Base-by-base conservation (phyloP, 2,113 vertebrate genomes). In the Nannospalax galili region DNA sequence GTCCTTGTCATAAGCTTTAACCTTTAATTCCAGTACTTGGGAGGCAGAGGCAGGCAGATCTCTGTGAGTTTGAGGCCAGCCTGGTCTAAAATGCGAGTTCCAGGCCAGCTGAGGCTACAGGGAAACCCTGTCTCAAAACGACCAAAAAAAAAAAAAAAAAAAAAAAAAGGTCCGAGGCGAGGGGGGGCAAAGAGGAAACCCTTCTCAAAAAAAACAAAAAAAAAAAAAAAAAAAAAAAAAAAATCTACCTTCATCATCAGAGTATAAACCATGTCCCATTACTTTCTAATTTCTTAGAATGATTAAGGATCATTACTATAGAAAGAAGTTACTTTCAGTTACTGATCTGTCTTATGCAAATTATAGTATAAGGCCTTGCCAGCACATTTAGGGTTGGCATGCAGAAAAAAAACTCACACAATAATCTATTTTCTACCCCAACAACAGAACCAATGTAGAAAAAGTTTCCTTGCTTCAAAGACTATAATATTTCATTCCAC, bases 221-320 rank as follows among this genome's bases (percentile, higher is more conserved):
- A n/a, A n/a, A n/a, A n/a, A n/a, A n/a, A n/a, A n/a, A n/a, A n/a
- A n/a, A n/a, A n/a, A n/a, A n/a, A n/a, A n/a, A n/a, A n/a, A n/a
- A 95, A 72, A 52, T 22, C 24, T 72, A 70, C 35, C n/a, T 91
- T 77, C 32, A 84, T 10, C 17, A 84, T 0, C 28, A 3, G 82
- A 91, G 64, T 24, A 5, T 12, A 92, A 93, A 30, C 60, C n/a
- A 12, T 72, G 24, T 48, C 64, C 17, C 73, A 81, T 74, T 72
- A 85, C 58, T 93, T 58, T 7, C 48, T 52, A 6, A 35, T 72
- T 67, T 85, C 72, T 84, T 94, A 86, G 74, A 93, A 85, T 75
- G 58, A n/a, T 60, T 65, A 91, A 84, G 32, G 16, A 80, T 69
- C 72, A 65, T 24, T 56, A 20, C n/a, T 64, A 65, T 2, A 89